Evolutionary conservation across 2,888 invertebrate species (phyloP), one percentile per base, ranked within the genome.

Genomic region (Netelia inedita): DNA sequence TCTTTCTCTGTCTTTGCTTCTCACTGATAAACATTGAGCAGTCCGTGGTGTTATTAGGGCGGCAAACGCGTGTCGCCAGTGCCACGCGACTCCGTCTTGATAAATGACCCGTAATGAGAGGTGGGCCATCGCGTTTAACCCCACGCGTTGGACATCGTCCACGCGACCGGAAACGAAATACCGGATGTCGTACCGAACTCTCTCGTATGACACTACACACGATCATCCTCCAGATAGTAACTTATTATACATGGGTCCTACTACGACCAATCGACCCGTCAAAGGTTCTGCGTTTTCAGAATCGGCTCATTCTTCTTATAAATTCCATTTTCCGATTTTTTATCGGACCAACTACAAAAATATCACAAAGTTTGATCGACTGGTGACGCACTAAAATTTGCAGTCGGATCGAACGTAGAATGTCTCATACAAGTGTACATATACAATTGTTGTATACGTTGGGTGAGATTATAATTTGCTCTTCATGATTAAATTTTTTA

Each of bases 81-180:
- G 87, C 83, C 88, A 88, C 88, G 88, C 86, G 88, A 81, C 88
- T 73, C 61, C 57, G 84, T 85, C 88, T 88, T 87, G 87, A 88
- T 88, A 88, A 87, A 88, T 84, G 87, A 86, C 81, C 83, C 66
- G 43, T 88, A 88, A 88, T 88, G 82, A 87, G 79, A 84, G 86
- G 82, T 82, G 73, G 81, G 79, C 82, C 85, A 82, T 84, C 79
- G 82, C 82, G 74, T 75, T 85, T 87, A 85, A 86, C 85, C 85
- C 85, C 78, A 63, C 81, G 43, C 74, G 23, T 74, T 61, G 75
- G 79, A 59, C 79, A 66, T 68, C 53, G 87, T 88, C 88, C 89
- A 89, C 89, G 89, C 86, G 89, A 87, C 89, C 89, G 89, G 89
- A 89, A 87, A 69, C 83, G 69, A 74, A 71, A 68, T 65, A 69